Evolutionary conservation across 1,140 invertebrate genomes (phyloP), one percentile per base, ranked within the genome.

Genomic region (Stratiolaelaps scimitus): DNA sequence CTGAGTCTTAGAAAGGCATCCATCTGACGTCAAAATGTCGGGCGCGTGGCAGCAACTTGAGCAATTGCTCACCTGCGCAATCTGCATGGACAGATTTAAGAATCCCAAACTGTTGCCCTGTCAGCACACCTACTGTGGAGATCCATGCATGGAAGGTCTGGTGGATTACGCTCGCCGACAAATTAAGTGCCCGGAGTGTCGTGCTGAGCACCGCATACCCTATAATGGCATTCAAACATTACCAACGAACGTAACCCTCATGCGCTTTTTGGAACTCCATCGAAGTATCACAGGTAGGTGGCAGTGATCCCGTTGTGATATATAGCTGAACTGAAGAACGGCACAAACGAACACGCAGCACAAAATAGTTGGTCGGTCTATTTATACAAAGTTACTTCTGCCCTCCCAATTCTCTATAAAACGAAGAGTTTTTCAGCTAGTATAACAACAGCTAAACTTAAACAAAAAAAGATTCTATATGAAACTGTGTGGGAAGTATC

Each of bases 121-220:
- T 77, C 94, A 98, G 80, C 95, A 98, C 82, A 97, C 93, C 69
- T 98, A 96, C 78, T 98, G 95, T 76, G 90, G 95, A 85, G 89
- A 93, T 73, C 93, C 92, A 40, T 97, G 92, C 77, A 89, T 96
- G 84, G 92, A 96, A 77, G 91, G 90, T 65, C 82, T 95, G 45
- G 89, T 92, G 70, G 92, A 96, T 79, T 93, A 94, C 75, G 89
- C 93, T 56, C 81, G 88, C 71, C 80, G 87, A 79, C 90, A 92
- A 82, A 88, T 98, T 46, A 95, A 96, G 82, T 98, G 94, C 82
- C 94, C 95, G 73, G 94, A 98, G 84, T 98, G 95, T 75, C 83
- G 94, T 66, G 89, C 92, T 64, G 93, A 98, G 79, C 92, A 98
- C 79, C 82, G 90, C 67, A 92, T 98, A 72, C 92, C 93, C 45